phyloP scores from a whole-genome alignment of 92 coral and sea anemone species.

The Meandrina meandrites region DNA sequence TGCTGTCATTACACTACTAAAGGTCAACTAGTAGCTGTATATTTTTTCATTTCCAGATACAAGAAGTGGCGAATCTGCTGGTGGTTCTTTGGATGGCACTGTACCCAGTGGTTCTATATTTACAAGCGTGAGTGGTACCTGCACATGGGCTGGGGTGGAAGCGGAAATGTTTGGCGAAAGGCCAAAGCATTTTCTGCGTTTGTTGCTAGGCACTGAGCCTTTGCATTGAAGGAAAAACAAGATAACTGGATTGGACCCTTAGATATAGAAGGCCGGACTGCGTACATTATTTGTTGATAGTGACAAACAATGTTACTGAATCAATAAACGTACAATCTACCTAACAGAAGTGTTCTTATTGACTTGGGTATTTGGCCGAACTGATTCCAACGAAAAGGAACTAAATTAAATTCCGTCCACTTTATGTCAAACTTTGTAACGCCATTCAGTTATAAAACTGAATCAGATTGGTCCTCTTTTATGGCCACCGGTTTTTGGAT shows the following conservation, averaged over 20 bases:
- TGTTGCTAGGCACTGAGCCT: slow-evolving; percentile 21
- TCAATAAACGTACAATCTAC: neutral
- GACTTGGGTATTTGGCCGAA: neutral
- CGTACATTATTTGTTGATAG: neutral
- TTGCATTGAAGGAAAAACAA: neutral
- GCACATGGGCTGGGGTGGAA: slow-evolving; percentile 56
- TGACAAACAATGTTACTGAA: neutral
- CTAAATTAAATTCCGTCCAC: too few relatives aligned
- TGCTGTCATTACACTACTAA: too few relatives aligned
- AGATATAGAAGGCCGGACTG: neutral
- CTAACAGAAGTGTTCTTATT: neutral
- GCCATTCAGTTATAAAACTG: too few relatives aligned
- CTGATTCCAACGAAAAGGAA: too few relatives aligned
- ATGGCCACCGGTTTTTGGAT: too few relatives aligned
- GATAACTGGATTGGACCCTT: neutral
- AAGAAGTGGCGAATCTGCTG: slow-evolving; percentile 36
- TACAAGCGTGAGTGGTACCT: slow-evolving; percentile 37
- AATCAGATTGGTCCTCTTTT: neutral
- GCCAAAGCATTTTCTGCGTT: slow-evolving; percentile 37
- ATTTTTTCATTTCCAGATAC: neutral
- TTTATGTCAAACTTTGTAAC: too few relatives aligned
- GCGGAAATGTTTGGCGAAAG: slow-evolving; percentile 19
- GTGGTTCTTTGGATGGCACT: slow-evolving; percentile 36
- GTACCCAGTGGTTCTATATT: slow-evolving; percentile 1
- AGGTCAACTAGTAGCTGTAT: neutral